Evolutionary conservation across 2,888 invertebrate genomes (phyloP).

Genomic region (Phania funesta): DNA sequence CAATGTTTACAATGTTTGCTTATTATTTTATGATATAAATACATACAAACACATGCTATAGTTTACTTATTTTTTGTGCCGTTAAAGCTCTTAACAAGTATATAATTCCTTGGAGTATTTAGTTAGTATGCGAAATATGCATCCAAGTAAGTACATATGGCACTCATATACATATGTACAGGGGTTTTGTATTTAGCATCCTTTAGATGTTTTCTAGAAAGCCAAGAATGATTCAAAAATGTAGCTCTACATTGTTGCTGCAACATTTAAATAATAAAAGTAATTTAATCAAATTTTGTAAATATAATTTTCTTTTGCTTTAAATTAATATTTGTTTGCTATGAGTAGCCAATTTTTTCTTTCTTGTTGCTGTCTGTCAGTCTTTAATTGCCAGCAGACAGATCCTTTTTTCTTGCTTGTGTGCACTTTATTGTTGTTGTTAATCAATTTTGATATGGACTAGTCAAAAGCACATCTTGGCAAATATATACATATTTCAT

Average conservation of each 20-base stretch:
- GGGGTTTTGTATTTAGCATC: constrained; percentile 14
- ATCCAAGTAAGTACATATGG: constrained; percentile 45
- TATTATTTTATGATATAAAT: constrained; percentile 59
- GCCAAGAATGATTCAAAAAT: not conserved
- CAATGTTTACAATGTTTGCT: constrained; percentile 56
- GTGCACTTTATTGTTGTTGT: constrained; percentile 35
- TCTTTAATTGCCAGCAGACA: constrained; percentile 63
- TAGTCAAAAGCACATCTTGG: constrained; percentile 58
- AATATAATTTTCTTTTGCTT: constrained; percentile 9
- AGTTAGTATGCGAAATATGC: constrained; percentile 55
- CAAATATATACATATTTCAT: constrained; percentile 62
- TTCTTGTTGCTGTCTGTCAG: not conserved
- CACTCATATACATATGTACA: not conserved
- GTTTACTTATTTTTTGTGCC: constrained; percentile 51
- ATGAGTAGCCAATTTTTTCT: constrained; percentile 5
- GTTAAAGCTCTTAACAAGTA: constrained; percentile 63
- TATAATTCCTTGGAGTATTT: constrained; percentile 67
- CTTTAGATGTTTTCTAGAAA: not conserved
- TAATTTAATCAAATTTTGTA: constrained; percentile 22
- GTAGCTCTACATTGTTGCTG: constrained; percentile 6
- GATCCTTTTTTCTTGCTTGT: constrained; percentile 26
- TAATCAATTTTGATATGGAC: constrained; percentile 60
- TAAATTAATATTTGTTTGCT: constrained; percentile 40
- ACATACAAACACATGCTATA: constrained; percentile 3
- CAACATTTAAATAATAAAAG: constrained; percentile 30